phyloP scores from a whole-genome alignment of 2,113 vertebrate species.

The Abramis brama region DNA sequence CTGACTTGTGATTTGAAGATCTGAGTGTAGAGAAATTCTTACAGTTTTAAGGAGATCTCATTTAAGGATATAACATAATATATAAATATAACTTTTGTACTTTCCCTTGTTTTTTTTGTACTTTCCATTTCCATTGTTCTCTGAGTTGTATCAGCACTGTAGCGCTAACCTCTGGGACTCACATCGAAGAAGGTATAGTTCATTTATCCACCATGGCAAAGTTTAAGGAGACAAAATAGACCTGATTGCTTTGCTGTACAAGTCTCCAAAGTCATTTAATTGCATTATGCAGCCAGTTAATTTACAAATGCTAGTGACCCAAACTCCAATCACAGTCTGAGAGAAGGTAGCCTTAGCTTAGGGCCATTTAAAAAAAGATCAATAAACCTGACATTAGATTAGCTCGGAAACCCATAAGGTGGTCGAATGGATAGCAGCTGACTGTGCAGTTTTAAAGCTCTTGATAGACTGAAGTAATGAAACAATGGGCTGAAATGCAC shows the following conservation, averaged over 20 bases:
- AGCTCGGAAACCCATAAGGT: conserved; percentile 4
- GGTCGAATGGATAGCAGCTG: not conserved
- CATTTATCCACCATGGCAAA: not conserved
- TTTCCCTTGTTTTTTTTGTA: not conserved
- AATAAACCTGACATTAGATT: conserved; percentile 27
- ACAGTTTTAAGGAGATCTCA: no score
- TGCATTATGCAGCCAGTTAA: conserved; percentile 4
- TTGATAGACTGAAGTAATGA: conserved; percentile 46
- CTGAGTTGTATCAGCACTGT: not conserved
- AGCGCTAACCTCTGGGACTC: conserved; percentile 3
- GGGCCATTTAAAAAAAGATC: conserved; percentile 20
- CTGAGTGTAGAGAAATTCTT: not conserved
- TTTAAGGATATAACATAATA: no score
- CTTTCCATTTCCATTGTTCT: not conserved
- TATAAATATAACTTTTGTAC: not conserved
- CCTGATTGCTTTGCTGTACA: conserved; percentile 2
- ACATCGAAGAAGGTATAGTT: not conserved
- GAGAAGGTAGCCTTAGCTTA: not conserved
- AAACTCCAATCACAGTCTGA: not conserved
- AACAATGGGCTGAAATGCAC: conserved; percentile 70
- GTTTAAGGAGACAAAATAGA: conserved; percentile 23
- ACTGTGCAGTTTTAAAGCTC: conserved; percentile 15
- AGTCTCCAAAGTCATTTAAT: conserved; percentile 18
- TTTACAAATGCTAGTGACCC: conserved; percentile 15
- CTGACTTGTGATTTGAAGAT: not conserved